These are phyloP conservation scores for Drosophila simulans DNA, from an alignment of 1,140 invertebrate genomes.

Conservation along the genomic window DNA sequence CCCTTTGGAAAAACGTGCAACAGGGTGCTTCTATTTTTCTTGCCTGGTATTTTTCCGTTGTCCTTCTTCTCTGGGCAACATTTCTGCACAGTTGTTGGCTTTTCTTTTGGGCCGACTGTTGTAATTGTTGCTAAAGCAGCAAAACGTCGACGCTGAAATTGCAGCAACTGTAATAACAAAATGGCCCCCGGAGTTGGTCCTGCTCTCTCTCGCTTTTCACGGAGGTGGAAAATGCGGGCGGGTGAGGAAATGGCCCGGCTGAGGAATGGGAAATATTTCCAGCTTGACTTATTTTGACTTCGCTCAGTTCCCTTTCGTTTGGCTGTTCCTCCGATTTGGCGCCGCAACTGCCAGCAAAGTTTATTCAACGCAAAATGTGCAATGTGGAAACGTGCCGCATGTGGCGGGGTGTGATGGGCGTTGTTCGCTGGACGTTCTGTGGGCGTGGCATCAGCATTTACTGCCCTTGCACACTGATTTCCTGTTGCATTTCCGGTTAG, in stretches of 20 bases:
- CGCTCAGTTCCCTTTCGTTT: slow-evolving; percentile 11
- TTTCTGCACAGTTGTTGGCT: slow-evolving; percentile 18
- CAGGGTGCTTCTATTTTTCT: slow-evolving; percentile 58
- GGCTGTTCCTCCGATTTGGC: slow-evolving; percentile 2
- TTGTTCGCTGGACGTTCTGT: not conserved
- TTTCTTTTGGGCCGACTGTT: slow-evolving; percentile 34
- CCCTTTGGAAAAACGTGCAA: slow-evolving; percentile 19
- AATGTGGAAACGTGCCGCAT: slow-evolving; percentile 57
- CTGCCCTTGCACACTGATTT: slow-evolving; percentile 70
- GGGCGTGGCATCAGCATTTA: slow-evolving; percentile 44
- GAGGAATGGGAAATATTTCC: slow-evolving; percentile 60
- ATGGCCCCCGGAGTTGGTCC: slow-evolving; percentile 74
- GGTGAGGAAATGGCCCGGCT: not conserved
- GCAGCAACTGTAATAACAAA: slow-evolving; percentile 80
- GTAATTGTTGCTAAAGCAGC: slow-evolving; percentile 75
- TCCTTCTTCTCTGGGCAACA: slow-evolving; percentile 31
- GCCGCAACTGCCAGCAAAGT: slow-evolving; percentile 56
- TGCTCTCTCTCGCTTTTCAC: slow-evolving; percentile 25
- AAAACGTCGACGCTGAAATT: slow-evolving; percentile 67
- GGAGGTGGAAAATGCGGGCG: not conserved
- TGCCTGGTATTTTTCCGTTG: slow-evolving; percentile 31
- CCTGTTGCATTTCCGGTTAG: slow-evolving; percentile 70
- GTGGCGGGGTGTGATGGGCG: slow-evolving; percentile 2
- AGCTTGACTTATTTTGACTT: slow-evolving; percentile 80
- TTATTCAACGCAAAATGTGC: slow-evolving; percentile 79